Evolutionary conservation across 2,797 vertebrate species (phyloP), one percentile per base, ranked within the genome.

Genomic region (Miichthys miiuy): DNA sequence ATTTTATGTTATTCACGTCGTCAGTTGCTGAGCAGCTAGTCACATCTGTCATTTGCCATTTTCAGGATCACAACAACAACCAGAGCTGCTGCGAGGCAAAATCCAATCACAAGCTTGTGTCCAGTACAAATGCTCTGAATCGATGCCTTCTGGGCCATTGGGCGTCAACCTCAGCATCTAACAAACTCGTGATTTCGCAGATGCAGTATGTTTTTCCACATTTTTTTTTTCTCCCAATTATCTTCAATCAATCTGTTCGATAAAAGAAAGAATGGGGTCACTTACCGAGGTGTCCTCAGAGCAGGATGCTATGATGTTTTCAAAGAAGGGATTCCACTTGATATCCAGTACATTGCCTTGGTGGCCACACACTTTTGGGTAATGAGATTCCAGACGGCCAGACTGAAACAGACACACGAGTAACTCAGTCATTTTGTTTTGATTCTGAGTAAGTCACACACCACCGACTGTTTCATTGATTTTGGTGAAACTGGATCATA

Each of bases 311-410:
- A 99, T 96, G 91, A 99, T 94, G 93, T 99, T 99, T 80, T 99
- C 98, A 66, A 98, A 97, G 92, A 99, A 99, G 14, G 98, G 98
- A 54, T 99, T 99, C 98, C 98, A 99, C 82, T 99, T 99, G 95
- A 99, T 98, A 69, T 99, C 98, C 90, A 99, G 94, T 20, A 99
- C 98, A 0, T 98, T 99, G 68, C 98, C 98, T 73, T 99, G 98
- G 93, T 99, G 98, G 2, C 98, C 98, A 0, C 98, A 99, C 34
- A 99, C 96, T 84, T 98, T 99, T 56, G 98, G 97, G 87, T 96
- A 94, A 86, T 97, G 98, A 21, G 97, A 96, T 34, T 99, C 98
- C 46, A 98, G 96, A 38, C 98, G 96, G 9, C 98, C 98, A 2
- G 96, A 93, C 98, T 99, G 93, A 42, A 84, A 85, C 60, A 79